Conservation (phyloP, 2,888 invertebrate genomes). For the Anticlea derivata region DNA sequence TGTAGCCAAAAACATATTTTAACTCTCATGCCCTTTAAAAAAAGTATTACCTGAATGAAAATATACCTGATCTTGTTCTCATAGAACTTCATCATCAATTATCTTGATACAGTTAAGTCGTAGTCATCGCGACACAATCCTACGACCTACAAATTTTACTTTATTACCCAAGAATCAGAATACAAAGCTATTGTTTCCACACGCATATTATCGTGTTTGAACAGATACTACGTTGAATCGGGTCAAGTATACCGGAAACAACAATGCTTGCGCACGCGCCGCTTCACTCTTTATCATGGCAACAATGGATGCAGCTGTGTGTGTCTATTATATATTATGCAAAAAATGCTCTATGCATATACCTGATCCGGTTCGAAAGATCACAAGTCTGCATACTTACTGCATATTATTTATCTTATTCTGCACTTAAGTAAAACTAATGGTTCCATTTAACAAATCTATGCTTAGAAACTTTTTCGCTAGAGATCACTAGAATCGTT, state of each 20-base stretch:
- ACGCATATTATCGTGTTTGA: constrained; percentile 40
- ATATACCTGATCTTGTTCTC: too few relatives aligned
- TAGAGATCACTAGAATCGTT: neutral
- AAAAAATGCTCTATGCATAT: constrained; percentile 23
- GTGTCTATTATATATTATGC: constrained; percentile 44
- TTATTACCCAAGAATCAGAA: constrained; percentile 29
- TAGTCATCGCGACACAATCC: neutral
- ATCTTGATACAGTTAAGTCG: too few relatives aligned
- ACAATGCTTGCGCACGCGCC: constrained; percentile 61
- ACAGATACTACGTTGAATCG: constrained; percentile 58
- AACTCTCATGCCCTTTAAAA: too few relatives aligned
- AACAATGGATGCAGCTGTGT: constrained; percentile 52
- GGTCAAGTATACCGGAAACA: constrained; percentile 81
- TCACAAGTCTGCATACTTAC: too few relatives aligned
- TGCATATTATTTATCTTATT: too few relatives aligned
- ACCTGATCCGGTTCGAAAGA: constrained; percentile 1
- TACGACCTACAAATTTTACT: constrained; percentile 29
- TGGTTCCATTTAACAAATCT: too few relatives aligned
- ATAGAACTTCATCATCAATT: too few relatives aligned
- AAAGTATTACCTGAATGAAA: too few relatives aligned
- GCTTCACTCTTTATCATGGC: constrained; percentile 64
- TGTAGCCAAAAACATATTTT: too few relatives aligned
- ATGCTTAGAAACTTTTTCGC: too few relatives aligned
- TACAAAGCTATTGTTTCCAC: constrained; percentile 42
- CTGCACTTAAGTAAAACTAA: too few relatives aligned